Conservation (phyloP, 2,888 invertebrate species). For the Gymnoscelis rufifasciata region DNA sequence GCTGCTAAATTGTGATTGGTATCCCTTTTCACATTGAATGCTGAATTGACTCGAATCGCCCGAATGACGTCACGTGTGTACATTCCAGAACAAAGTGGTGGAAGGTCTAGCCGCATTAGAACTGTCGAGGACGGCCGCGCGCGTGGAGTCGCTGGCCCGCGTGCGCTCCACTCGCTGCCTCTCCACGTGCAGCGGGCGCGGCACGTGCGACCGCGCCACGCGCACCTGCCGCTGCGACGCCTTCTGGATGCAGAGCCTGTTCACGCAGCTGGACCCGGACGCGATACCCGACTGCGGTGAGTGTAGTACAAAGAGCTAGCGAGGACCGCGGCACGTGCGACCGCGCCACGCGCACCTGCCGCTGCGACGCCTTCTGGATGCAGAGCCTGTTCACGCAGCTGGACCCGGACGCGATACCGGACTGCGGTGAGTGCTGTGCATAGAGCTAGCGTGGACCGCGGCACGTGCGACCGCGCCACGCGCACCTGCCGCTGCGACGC, state of each 20-base stretch:
- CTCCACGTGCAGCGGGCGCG: conserved; percentile 95
- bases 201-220: conserved; percentile 90
- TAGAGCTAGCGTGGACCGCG: no score
- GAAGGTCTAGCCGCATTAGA: conserved; percentile 41
- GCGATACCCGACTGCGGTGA: conserved; percentile 90
- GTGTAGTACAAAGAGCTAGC: no score
- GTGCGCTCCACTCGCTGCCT: conserved; percentile 93
- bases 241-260: conserved; percentile 96
- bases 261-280: conserved; percentile 88
- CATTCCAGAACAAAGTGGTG: conserved; percentile 47
- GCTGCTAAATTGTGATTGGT: no score
- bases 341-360: conserved; percentile 88
- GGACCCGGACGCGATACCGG: conserved; percentile 88
- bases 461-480: conserved; percentile 90
- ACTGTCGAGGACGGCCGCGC: conserved; percentile 59
- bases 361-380: conserved; percentile 98
- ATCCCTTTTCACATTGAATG: no score
- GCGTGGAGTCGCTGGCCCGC: conserved; percentile 82
- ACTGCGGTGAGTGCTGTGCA: conserved; percentile 83
- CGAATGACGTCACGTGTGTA: no score
- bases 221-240: conserved; percentile 94
- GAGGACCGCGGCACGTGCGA: conserved; percentile 96
- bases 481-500: conserved; percentile 94
- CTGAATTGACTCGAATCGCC: no score
- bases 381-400: conserved; percentile 88